These are phyloP conservation scores for Valencia hispanica DNA, from an alignment of 2,797 vertebrate genomes.

Conservation along the genomic window DNA sequence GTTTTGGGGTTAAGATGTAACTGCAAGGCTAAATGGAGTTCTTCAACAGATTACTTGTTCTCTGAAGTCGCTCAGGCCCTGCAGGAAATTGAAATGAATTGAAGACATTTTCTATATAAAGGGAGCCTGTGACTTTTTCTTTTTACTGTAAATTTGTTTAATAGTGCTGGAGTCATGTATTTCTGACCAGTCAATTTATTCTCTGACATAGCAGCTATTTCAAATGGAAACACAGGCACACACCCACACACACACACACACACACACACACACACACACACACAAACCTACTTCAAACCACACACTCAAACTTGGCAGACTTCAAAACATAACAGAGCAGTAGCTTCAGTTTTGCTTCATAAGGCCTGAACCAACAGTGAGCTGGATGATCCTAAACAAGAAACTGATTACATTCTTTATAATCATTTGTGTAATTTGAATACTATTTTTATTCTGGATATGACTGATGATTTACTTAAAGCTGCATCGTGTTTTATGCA, in stretches of 20 bases:
- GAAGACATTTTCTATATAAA: constrained; percentile 58
- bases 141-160: constrained; percentile 46
- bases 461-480: too few relatives aligned
- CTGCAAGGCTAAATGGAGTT: constrained; percentile 71
- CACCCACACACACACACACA: background rate
- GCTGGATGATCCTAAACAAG: background rate
- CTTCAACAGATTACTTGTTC: constrained; percentile 71
- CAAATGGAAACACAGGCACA: constrained; percentile 16
- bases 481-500: too few relatives aligned
- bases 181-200: constrained; percentile 59
- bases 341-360: background rate
- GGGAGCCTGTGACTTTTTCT: constrained; percentile 44
- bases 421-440: background rate
- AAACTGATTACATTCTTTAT: background rate
- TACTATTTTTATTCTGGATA: background rate
- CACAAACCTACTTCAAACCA: background rate
- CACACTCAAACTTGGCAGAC: constrained; percentile 10
- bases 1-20: constrained; percentile 72
- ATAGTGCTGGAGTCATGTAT: constrained; percentile 58
- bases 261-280: constrained; percentile 4
- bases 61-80: constrained; percentile 71
- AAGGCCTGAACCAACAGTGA: background rate
- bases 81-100: constrained; percentile 76
- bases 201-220: constrained; percentile 57
- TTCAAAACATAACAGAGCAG: constrained; percentile 4